Conservation (phyloP, 2,888 invertebrate genomes). For the Galeopsomyia nigrocyanea region DNA sequence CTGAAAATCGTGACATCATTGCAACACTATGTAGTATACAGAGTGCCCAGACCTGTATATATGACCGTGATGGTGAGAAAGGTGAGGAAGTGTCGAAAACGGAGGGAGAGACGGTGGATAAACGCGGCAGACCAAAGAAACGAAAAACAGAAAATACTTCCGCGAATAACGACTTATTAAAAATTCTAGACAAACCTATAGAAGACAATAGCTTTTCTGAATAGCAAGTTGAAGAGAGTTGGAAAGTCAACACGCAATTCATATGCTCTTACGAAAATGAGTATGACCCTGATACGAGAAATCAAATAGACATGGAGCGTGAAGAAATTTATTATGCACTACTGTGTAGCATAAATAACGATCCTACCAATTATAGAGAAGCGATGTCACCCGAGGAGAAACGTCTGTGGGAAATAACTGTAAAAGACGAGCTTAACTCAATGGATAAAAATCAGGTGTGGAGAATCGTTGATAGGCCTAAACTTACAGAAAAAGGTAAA, state of each 20-base stretch:
- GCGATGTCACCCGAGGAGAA: conserved; percentile 22
- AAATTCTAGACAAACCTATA: not conserved
- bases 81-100: too few relatives aligned
- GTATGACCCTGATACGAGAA: not conserved
- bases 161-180: too few relatives aligned
- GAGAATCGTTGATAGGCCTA: conserved; percentile 38
- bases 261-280: not conserved
- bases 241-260: not conserved
- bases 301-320: not conserved
- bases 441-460: conserved; percentile 47
- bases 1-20: too few relatives aligned
- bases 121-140: too few relatives aligned
- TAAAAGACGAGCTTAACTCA: conserved; percentile 22
- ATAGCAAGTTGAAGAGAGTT: not conserved
- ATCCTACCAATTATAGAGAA: conserved; percentile 22
- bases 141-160: too few relatives aligned
- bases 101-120: too few relatives aligned
- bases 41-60: too few relatives aligned
- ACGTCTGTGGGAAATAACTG: conserved; percentile 28
- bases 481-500: too few relatives aligned
- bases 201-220: not conserved
- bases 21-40: too few relatives aligned
- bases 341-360: conserved; percentile 11
- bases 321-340: conserved; percentile 28
- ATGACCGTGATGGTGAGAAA: too few relatives aligned